phyloP scores from a whole-genome alignment of 2,113 vertebrate genomes.

The Cranoglanis bouderius region DNA sequence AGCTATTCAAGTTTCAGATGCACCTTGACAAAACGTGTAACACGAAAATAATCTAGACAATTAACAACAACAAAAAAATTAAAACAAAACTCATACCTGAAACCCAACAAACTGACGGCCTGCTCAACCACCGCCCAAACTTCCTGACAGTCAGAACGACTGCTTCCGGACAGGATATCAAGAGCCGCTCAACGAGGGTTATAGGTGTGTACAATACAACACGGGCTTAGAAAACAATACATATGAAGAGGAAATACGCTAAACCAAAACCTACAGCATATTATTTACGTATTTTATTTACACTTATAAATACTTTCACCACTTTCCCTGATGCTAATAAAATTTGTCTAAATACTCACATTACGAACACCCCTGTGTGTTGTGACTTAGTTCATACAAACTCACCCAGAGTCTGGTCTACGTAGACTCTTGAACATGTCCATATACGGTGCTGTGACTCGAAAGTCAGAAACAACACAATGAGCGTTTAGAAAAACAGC shows the following conservation, averaged over 20 bases:
- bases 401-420: background rate
- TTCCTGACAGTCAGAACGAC: conserved; percentile 66
- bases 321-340: no score
- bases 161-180: conserved; percentile 52
- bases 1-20: accelerated
- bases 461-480: background rate
- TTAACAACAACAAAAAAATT: background rate
- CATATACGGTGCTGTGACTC: conserved; percentile 41
- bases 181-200: conserved; percentile 61
- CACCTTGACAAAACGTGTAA: no score
- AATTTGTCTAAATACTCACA: background rate
- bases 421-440: conserved; percentile 42
- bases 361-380: background rate
- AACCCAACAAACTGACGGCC: conserved; percentile 16
- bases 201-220: background rate
- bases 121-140: conserved; percentile 79
- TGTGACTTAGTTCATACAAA: conserved; percentile 29
- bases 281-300: accelerated
- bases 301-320: accelerated
- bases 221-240: background rate
- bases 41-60: background rate
- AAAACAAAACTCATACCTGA: conserved; percentile 60
- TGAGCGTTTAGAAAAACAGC: background rate
- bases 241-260: accelerated
- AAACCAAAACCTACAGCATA: accelerated